Base-by-base conservation (phyloP, 2,797 vertebrate genomes). In the Xyrichtys novacula region DNA sequence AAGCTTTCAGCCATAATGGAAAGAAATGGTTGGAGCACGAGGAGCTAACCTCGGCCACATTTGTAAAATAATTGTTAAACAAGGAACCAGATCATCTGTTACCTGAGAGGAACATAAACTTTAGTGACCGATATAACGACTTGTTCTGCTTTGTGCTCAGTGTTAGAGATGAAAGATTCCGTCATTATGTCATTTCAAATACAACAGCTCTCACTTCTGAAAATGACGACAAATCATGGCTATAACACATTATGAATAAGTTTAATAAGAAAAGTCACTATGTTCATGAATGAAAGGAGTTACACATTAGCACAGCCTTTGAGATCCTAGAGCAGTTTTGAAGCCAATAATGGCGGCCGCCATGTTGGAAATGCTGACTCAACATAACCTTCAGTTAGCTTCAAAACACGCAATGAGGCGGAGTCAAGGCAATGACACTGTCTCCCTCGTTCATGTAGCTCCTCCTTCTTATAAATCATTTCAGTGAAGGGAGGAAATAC, bases 1-100 rank as follows among this genome's bases (percentile, higher is more conserved):
- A 93, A 87, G 89, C 88, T 86, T 85, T 80, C 63, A 78, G 77
- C 26, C 46, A 34, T 76, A 83, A 87, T 68, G 39, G 71, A 58
- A 66, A 81, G 71, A 80, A 89, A 80, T 32, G 65, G 50, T 68
- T 50, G n/a, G 65, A 86, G 64, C 9, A 42, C 58, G 71, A 79
- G 29, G 65, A 46, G 31, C 20, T 22, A 52, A 81, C 63, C 54
- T 5, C 47, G 44, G 44, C 44, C 26, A 55, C 26, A 65, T 68
- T 74, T 32, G 14, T 15, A 32, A 80, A 76, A 79, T 22, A 36
- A 22, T 74, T 50, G 17, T 6, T 42, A 73, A 53, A 57, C 39
- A 40, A 36, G 7, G 64, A 58, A 29, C 7, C 1, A 16, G 19
- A 39, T 49, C 23, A 60, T 67, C 66, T 11, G 55, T 25, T 43